These are phyloP conservation scores for Bos indicus DNA, from an alignment of 2,113 vertebrate genomes.

Conservation along the genomic window DNA sequence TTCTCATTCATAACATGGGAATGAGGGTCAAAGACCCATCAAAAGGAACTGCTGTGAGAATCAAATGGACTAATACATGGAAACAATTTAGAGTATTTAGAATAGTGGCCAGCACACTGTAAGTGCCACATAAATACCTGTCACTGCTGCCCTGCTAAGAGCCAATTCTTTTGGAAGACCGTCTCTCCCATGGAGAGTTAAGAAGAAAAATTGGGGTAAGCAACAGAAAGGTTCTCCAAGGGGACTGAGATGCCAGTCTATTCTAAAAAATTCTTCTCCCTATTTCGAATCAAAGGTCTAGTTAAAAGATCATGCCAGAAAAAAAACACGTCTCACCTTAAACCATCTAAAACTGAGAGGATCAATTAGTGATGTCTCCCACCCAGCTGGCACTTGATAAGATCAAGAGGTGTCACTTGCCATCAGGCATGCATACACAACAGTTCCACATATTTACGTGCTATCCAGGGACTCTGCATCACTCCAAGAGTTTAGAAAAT, in stretches of 20 bases:
- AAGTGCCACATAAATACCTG: not conserved
- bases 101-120: accelerated
- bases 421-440: not conserved
- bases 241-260: not conserved
- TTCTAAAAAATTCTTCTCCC: not conserved
- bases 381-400: not conserved
- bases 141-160: not conserved
- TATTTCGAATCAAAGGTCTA: not conserved
- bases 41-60: not conserved
- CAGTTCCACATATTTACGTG: accelerated
- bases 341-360: not conserved
- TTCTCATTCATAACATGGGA: not conserved
- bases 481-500: not conserved
- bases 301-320: not conserved
- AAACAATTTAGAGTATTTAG: not conserved
- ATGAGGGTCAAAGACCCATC: not conserved
- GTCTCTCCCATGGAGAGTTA: not conserved
- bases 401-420: not conserved
- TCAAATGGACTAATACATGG: not conserved
- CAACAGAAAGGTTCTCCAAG: not conserved
- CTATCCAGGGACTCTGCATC: not conserved
- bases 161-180: not conserved
- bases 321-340: not conserved
- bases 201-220: not conserved
- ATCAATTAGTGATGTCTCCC: not conserved